These are phyloP conservation scores for Taenioides sp. DNA, from an alignment of 2,797 vertebrate genomes.

Conservation along the genomic window DNA sequence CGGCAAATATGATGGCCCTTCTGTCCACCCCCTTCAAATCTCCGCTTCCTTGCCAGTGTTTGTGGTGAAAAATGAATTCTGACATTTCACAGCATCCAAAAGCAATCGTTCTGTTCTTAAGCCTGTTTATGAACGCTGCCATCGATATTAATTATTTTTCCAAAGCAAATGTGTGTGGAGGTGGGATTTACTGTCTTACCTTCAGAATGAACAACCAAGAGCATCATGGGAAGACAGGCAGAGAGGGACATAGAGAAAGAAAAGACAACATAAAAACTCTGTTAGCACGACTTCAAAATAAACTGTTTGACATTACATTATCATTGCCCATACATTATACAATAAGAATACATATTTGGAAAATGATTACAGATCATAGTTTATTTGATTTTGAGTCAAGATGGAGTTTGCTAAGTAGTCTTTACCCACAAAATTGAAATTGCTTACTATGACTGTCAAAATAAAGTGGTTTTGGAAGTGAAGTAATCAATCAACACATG, in stretches of 20 bases:
- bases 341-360: not conserved
- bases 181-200: conserved; percentile 59
- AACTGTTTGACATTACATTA: not conserved
- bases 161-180: not conserved
- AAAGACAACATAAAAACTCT: conserved; percentile 26
- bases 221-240: not conserved
- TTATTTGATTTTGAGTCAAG: too few species aligned
- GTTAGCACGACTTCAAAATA: conserved; percentile 1
- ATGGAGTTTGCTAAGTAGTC: not conserved
- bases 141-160: conserved; percentile 11
- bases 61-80: conserved; percentile 27
- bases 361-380: not conserved
- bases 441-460: not conserved
- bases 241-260: conserved; percentile 20
- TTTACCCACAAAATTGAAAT: not conserved
- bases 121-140: conserved; percentile 20
- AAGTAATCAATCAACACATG: not conserved
- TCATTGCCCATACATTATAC: not conserved
- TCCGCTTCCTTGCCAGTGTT: conserved; percentile 30
- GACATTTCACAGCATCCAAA: conserved; percentile 6
- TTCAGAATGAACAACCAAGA: conserved; percentile 29
- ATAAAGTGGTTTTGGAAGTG: not conserved
- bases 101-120: conserved; percentile 32
- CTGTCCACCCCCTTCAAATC: conserved; percentile 33
- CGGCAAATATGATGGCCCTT: conserved; percentile 53